Evolutionary conservation across 2,888 invertebrate species (phyloP).

Genomic region (Thereva nobilitata): DNA sequence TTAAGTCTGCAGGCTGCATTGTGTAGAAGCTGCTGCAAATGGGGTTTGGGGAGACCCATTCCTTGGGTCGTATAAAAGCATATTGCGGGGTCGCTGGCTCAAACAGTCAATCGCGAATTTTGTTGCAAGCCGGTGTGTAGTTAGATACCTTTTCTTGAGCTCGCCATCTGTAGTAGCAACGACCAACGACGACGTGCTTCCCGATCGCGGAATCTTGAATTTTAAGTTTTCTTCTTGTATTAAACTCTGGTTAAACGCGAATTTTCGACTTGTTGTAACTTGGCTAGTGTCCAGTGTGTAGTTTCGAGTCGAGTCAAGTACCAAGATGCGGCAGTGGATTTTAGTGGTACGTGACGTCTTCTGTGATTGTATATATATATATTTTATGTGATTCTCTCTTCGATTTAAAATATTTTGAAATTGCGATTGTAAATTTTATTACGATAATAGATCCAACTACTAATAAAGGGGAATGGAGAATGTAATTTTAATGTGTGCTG

Average conservation of each 20-base stretch:
- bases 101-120: constrained; percentile 53
- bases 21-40: constrained; percentile 12
- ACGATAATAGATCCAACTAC: background rate
- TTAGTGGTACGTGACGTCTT: constrained; percentile 27
- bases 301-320: constrained; percentile 6
- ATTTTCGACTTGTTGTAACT: background rate
- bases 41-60: constrained; percentile 3
- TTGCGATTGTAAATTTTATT: no score
- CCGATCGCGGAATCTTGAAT: constrained; percentile 1
- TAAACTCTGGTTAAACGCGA: background rate
- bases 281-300: constrained; percentile 14
- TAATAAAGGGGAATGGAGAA: background rate
- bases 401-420: no score
- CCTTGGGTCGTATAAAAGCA: constrained; percentile 53
- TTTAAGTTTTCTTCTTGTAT: background rate
- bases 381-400: background rate
- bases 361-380: constrained; percentile 3
- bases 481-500: no score
- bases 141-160: background rate
- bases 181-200: background rate
- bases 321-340: constrained; percentile 29
- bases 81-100: constrained; percentile 50
- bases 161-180: background rate
- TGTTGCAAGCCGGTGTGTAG: constrained; percentile 37
- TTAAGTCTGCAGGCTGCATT: background rate